Conservation (phyloP, 2,888 invertebrate genomes). For the Oxyteleia sp. region DNA sequence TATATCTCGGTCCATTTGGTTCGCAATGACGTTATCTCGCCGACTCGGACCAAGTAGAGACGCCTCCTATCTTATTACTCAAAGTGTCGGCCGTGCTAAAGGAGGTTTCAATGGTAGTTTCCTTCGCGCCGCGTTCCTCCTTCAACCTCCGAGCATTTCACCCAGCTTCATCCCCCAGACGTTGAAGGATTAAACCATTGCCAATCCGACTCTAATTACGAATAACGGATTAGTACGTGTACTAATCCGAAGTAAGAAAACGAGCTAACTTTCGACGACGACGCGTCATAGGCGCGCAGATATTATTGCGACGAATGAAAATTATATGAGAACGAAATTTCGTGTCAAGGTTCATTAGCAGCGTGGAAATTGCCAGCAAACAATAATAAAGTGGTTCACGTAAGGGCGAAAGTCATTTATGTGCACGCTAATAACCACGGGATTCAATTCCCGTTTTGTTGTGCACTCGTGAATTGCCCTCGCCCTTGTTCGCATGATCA, state of each 20-base stretch:
- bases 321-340: constrained; percentile 41
- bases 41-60: constrained; percentile 77
- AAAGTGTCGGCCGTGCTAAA: constrained; percentile 84
- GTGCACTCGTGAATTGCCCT: neutral
- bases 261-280: constrained; percentile 83
- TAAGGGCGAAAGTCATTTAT: constrained; percentile 34
- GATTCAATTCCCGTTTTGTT: constrained; percentile 52
- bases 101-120: constrained; percentile 82
- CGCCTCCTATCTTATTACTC: constrained; percentile 86
- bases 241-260: constrained; percentile 78
- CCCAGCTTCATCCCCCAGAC: constrained; percentile 75
- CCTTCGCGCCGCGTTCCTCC: constrained; percentile 77
- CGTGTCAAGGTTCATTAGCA: constrained; percentile 56
- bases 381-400: constrained; percentile 51
- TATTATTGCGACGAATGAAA: constrained; percentile 49
- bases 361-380: constrained; percentile 48
- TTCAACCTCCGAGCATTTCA: constrained; percentile 57
- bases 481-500: constrained; percentile 1
- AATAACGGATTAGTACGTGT: constrained; percentile 86
- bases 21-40: constrained; percentile 87
- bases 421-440: constrained; percentile 32
- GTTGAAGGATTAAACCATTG: constrained; percentile 87
- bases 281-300: constrained; percentile 50
- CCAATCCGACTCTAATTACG: constrained; percentile 87
- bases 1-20: constrained; percentile 87